These are phyloP conservation scores for Leptonema lineaticorne DNA, from an alignment of 1,140 invertebrate genomes.

Conservation along the genomic window DNA sequence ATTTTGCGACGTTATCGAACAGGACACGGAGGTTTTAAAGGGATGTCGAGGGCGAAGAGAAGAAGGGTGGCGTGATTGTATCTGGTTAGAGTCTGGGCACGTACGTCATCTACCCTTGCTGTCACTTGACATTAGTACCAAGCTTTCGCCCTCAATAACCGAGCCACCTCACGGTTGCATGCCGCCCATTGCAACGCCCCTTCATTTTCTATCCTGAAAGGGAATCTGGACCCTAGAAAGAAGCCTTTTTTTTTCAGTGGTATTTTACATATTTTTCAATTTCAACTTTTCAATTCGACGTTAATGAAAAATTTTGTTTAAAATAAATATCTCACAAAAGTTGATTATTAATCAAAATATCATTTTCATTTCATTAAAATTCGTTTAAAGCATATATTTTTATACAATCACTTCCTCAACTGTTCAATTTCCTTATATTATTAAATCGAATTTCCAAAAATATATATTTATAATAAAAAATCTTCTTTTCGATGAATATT, in stretches of 20 bases:
- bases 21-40: background rate
- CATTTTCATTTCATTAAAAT: too few relatives aligned
- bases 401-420: too few relatives aligned
- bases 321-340: too few relatives aligned
- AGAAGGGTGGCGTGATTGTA: constrained; percentile 24
- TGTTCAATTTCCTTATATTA: too few relatives aligned
- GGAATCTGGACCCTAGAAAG: too few relatives aligned
- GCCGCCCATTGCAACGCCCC: background rate
- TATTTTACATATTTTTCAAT: background rate
- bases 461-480: too few relatives aligned
- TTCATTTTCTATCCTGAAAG: background rate
- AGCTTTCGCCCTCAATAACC: background rate
- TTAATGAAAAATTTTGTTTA: too few relatives aligned
- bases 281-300: background rate
- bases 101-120: constrained; percentile 31
- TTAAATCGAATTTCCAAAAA: too few relatives aligned
- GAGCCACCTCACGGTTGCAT: background rate
- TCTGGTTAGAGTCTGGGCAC: constrained; percentile 27
- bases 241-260: background rate
- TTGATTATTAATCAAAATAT: too few relatives aligned
- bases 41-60: background rate
- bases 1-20: constrained; percentile 23
- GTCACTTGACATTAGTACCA: constrained; percentile 33
- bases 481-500: too few relatives aligned
- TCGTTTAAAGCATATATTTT: too few relatives aligned